These are phyloP conservation scores for Myrmecophaga tridactyla DNA, from an alignment of 2,113 vertebrate species.

Conservation along the genomic window DNA sequence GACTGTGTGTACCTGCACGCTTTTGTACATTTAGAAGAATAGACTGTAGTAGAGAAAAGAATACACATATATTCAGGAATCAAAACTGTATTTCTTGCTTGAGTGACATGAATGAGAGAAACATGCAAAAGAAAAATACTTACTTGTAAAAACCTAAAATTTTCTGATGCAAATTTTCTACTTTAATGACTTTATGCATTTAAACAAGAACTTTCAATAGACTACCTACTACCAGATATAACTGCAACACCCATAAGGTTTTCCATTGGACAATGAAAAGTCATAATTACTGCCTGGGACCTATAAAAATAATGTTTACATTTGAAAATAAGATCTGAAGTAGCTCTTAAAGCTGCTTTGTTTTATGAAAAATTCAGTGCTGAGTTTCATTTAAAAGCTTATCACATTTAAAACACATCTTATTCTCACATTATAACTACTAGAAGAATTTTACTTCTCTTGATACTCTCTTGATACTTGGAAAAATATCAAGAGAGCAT, in stretches of 20 bases:
- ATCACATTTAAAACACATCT: constrained; percentile 54
- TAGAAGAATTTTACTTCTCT: constrained; percentile 48
- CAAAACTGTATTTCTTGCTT: background rate
- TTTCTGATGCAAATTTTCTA: constrained; percentile 36
- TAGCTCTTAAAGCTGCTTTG: constrained; percentile 37
- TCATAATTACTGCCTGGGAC: constrained; percentile 38
- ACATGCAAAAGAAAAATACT: background rate
- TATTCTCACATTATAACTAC: constrained; percentile 42
- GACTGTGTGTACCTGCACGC: background rate
- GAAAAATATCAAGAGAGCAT: constrained; percentile 46
- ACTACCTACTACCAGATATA: background rate
- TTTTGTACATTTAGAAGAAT: background rate
- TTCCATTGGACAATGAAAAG: background rate
- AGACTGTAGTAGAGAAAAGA: background rate
- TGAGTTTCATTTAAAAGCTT: constrained; percentile 64
- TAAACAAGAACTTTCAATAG: constrained; percentile 15
- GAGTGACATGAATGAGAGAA: background rate
- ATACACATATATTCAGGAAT: background rate
- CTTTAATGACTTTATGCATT: constrained; percentile 24
- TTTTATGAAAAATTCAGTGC: constrained; percentile 59
- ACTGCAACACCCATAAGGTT: background rate
- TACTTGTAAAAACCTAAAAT: constrained; percentile 30
- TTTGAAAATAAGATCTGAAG: constrained; percentile 57
- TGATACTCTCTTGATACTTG: no score
- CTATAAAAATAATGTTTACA: constrained; percentile 59